Percentiles rank a stretch among this genome's conserved stretches.
phyloP scores from a whole-genome alignment of 2,113 vertebrate species.

The Collichthys lucidus region DNA sequence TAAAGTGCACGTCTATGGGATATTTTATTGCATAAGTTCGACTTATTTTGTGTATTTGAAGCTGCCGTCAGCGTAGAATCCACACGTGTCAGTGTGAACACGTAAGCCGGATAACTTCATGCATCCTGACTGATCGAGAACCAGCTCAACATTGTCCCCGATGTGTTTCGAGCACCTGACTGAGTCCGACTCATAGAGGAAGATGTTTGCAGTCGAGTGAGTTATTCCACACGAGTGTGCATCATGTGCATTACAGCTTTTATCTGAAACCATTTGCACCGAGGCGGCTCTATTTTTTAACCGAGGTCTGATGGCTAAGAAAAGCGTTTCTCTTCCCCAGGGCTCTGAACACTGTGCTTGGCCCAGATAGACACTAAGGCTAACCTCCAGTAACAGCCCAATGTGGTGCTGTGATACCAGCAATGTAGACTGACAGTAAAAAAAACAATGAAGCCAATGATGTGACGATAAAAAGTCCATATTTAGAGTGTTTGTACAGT shows the following conservation, averaged over 20 bases:
- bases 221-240: neutral
- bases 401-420: neutral
- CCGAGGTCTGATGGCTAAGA: constrained; percentile 43
- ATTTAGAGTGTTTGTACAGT: neutral
- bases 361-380: constrained; percentile 58
- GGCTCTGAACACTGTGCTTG: constrained; percentile 39
- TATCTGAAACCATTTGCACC: constrained; percentile 24
- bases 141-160: neutral
- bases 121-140: neutral
- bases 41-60: neutral
- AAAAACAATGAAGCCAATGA: neutral
- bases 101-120: neutral
- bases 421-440: constrained; percentile 18
- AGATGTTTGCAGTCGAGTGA: neutral
- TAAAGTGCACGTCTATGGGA: neutral
- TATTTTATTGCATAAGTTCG: neutral
- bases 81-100: neutral
- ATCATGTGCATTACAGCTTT: constrained; percentile 7
- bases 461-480: neutral
- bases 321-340: constrained; percentile 64
- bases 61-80: neutral
- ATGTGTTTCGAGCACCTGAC: neutral
- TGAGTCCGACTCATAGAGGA: neutral
- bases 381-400: constrained; percentile 33
- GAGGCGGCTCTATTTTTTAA: constrained; percentile 48